Conservation (phyloP, 2,113 vertebrate species). For the Copsychus sechellarum region DNA sequence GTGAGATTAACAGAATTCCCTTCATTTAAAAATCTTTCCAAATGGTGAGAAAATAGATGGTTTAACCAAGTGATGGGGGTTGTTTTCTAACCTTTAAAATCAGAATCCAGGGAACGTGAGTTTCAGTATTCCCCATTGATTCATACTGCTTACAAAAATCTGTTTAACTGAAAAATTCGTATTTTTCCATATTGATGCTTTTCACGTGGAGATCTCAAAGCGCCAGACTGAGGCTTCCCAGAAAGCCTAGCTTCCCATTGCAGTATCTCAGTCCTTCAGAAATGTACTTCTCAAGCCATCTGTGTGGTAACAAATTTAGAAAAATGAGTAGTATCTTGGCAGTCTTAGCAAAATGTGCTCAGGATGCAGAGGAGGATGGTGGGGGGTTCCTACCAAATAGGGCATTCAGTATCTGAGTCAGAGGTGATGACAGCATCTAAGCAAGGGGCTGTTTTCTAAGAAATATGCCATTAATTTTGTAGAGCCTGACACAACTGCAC, state of each 20-base stretch:
- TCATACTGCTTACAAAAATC: not conserved
- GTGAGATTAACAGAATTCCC: not conserved
- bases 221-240: not conserved
- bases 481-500: not conserved
- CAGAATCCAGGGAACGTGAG: not conserved
- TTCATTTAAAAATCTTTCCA: not conserved
- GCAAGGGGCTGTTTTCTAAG: slow-evolving; percentile 11
- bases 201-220: not conserved
- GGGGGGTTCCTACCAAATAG: not conserved
- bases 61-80: not conserved
- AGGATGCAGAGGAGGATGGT: not conserved
- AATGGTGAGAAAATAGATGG: not conserved
- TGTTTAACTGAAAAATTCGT: not conserved
- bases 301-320: slow-evolving; percentile 36
- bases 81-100: not conserved
- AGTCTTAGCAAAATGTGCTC: not conserved
- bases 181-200: not conserved
- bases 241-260: not conserved
- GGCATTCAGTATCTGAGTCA: slow-evolving; percentile 4
- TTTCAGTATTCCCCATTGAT: not conserved
- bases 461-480: not conserved
- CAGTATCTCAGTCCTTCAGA: slow-evolving; percentile 12
- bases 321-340: slow-evolving; percentile 41
- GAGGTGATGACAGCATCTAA: not conserved
- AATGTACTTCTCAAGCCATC: slow-evolving; percentile 29